Base-by-base conservation (phyloP, 2,888 invertebrate genomes). In the Pogonocherus hispidulus region DNA sequence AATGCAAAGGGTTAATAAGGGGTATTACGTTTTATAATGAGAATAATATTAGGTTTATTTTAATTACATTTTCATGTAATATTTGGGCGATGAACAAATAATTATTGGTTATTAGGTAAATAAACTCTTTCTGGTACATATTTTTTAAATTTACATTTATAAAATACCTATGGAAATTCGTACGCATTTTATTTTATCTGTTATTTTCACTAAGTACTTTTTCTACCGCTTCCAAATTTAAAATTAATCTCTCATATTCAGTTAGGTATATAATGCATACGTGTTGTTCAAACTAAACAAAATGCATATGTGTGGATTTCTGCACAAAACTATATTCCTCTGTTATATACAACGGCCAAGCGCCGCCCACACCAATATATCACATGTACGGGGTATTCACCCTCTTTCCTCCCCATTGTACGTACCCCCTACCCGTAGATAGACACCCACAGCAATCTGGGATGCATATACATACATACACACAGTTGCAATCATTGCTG, bases 301-400 rank as follows among this genome's bases (percentile, higher is more conserved):
- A 75, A 71, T 69, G 71, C 70, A 75, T 69, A 71, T 75, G 73
- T 71, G 72, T 69, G 71, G 70, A 71, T 68, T 70, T 64, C 70
- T 66, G 70, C 72, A 69, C 80, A 81, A 83, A 81, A 83, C 80
- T 83, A 78, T 78, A 80, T 80, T 81, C 70, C 73, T 56, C 80
- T 78, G 76, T 77, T 78, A 81, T 81, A 80, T 79, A 83, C 80
- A 81, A 67, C 75, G 77, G 76, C 78, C 75, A 76, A 75, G 78
- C 79, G 69, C 81, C 81, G 80, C 81, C 81, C 73, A 68, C 76
- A 69, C 72, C 74, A 74, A 79, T 79, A 77, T 79, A 78, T 80
- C 78, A 80, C 80, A 80, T 81, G 78, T 77, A 75, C 77, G 70
- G 73, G 73, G 75, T 67, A 76, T 76, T 71, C 76, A 69, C 78